Percentiles rank a stretch among this genome's conserved stretches.
Evolutionary conservation across 1,140 invertebrate species (phyloP).

Genomic region (Drosophila lacteicornis): DNA sequence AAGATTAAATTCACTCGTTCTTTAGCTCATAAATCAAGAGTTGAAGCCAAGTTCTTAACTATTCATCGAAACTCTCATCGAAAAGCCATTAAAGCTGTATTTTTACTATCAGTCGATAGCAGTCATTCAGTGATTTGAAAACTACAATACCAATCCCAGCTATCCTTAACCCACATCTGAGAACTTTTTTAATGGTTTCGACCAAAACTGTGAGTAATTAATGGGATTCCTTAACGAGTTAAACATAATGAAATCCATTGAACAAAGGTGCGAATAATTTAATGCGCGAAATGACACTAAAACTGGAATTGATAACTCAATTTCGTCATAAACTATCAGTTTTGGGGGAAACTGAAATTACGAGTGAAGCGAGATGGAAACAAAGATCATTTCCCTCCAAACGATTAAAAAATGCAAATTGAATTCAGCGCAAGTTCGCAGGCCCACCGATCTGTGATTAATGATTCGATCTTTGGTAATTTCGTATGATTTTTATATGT

Average conservation of each 20-base stretch:
- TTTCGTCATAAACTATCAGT: slow-evolving; percentile 27
- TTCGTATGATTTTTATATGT: slow-evolving; percentile 41
- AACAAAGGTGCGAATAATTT: slow-evolving; percentile 30
- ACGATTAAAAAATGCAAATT: slow-evolving; percentile 47
- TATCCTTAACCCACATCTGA: slow-evolving; percentile 47
- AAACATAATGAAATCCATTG: slow-evolving; percentile 1
- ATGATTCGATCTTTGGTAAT: slow-evolving; percentile 40
- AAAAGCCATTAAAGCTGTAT: not conserved
- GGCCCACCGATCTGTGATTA: slow-evolving; percentile 28
- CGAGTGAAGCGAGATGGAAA: not conserved
- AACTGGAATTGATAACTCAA: slow-evolving; percentile 32
- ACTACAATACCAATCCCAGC: not conserved
- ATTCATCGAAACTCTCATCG: not conserved
- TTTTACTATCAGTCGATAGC: not conserved
- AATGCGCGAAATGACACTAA: slow-evolving; percentile 19
- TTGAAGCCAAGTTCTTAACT: not conserved
- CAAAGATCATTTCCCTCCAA: slow-evolving; percentile 32
- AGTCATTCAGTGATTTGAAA: not conserved
- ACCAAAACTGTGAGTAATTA: slow-evolving; percentile 8
- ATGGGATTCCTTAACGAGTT: slow-evolving; percentile 15
- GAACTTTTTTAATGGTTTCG: not conserved
- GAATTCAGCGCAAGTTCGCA: slow-evolving; percentile 27
- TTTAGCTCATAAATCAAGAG: slow-evolving; percentile 1
- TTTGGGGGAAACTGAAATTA: slow-evolving; percentile 26
- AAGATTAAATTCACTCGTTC: not conserved